Conservation (phyloP, 2,888 invertebrate species). For the Stenolophus ochropezus region DNA sequence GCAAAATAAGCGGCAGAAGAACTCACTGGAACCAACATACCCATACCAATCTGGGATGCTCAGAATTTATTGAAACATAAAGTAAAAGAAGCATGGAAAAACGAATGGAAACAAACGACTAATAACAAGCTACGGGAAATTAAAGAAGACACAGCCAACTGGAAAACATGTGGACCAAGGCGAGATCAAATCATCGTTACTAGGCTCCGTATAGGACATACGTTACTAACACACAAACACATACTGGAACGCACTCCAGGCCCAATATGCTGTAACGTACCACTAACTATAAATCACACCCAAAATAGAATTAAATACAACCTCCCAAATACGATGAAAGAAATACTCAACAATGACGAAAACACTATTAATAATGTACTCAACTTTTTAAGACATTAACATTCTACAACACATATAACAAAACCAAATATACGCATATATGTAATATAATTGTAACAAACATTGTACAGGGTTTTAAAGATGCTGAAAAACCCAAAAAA, state of each 20-base stretch:
- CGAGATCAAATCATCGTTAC: background rate
- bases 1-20: background rate
- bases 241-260: background rate
- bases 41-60: background rate
- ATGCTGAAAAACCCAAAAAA: too few species aligned
- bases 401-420: too few species aligned
- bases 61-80: background rate
- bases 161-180: background rate
- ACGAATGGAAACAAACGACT: background rate
- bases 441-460: too few species aligned
- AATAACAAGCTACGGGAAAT: background rate
- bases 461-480: too few species aligned
- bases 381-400: too few species aligned
- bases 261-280: background rate
- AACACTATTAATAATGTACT: too few species aligned
- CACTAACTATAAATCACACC: background rate
- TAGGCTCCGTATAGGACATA: background rate
- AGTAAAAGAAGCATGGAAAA: background rate
- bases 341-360: too few species aligned
- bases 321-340: too few species aligned
- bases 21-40: background rate
- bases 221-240: background rate
- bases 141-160: background rate
- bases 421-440: too few species aligned
- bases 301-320: background rate